Percentiles rank a stretch among this genome's conserved stretches.
Evolutionary conservation across 92 coral and sea anemone genomes (phyloP).

Genomic region (Virgularia gustaviana): DNA sequence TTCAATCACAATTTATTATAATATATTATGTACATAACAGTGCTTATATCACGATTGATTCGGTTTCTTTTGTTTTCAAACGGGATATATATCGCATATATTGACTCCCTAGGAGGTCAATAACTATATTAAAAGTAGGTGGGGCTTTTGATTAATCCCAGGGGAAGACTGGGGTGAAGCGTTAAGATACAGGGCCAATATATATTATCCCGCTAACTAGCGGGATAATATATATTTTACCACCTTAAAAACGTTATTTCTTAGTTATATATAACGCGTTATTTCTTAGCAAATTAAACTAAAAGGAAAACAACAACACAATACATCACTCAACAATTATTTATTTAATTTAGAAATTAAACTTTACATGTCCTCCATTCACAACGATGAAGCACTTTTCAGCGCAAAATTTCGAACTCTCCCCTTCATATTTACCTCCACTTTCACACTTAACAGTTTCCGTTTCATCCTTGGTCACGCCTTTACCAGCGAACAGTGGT

Average conservation of each 20-base stretch:
- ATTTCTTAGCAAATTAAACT: not conserved
- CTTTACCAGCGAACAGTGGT: not conserved
- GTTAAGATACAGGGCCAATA: not conserved
- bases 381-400: not conserved
- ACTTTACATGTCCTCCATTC: conserved; percentile 1
- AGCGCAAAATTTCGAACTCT: not conserved
- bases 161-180: conserved; percentile 3
- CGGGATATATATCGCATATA: too few relatives aligned
- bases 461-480: not conserved
- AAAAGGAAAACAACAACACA: not conserved
- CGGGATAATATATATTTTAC: too few relatives aligned
- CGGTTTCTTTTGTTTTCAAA: too few relatives aligned
- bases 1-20: too few relatives aligned
- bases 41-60: too few relatives aligned
- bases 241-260: not conserved
- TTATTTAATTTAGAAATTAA: not conserved
- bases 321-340: not conserved
- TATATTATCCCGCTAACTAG: not conserved
- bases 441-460: not conserved
- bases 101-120: not conserved
- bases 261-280: too few relatives aligned
- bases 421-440: not conserved
- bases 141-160: not conserved
- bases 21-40: too few relatives aligned
- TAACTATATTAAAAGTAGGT: not conserved